Evolutionary conservation across 1,140 invertebrate species (phyloP).

Genomic region (Platorchestia sp.): DNA sequence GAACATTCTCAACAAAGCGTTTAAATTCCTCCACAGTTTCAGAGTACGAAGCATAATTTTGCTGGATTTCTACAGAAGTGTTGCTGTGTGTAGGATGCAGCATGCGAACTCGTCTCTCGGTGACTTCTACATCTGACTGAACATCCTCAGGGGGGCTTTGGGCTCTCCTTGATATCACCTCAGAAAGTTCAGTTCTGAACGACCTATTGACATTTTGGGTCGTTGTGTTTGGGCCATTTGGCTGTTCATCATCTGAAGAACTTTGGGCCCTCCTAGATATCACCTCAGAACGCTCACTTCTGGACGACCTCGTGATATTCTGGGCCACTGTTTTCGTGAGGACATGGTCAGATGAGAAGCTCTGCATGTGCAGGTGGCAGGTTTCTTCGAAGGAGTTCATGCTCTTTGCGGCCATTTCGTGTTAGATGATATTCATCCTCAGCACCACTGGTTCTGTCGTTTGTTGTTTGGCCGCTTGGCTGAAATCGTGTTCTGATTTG

Average conservation of each 20-base stretch:
- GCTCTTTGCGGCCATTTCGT: neutral
- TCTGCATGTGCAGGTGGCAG: neutral
- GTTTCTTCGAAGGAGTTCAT: neutral
- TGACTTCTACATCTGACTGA: no score
- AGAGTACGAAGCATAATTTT: neutral
- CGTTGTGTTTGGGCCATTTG: neutral
- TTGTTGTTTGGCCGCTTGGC: neutral
- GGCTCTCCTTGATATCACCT: neutral
- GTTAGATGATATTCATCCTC: neutral
- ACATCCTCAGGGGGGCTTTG: neutral
- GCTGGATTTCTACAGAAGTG: neutral
- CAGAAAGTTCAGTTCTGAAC: neutral
- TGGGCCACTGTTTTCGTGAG: neutral
- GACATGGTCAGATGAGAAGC: neutral
- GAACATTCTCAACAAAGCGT: neutral
- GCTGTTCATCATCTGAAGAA: no score
- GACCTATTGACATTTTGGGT: neutral
- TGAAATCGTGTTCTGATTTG: neutral
- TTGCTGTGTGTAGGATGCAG: neutral
- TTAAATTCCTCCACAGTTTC: neutral
- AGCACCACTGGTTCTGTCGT: neutral
- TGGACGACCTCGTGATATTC: neutral
- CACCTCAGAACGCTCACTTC: neutral
- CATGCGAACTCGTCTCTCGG: neutral
- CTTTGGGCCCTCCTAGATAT: neutral